A percentile compares a stretch with the other conserved stretches of the same genome.
Conservation (phyloP, 2,113 vertebrate genomes). For the Alethe castanea region DNA sequence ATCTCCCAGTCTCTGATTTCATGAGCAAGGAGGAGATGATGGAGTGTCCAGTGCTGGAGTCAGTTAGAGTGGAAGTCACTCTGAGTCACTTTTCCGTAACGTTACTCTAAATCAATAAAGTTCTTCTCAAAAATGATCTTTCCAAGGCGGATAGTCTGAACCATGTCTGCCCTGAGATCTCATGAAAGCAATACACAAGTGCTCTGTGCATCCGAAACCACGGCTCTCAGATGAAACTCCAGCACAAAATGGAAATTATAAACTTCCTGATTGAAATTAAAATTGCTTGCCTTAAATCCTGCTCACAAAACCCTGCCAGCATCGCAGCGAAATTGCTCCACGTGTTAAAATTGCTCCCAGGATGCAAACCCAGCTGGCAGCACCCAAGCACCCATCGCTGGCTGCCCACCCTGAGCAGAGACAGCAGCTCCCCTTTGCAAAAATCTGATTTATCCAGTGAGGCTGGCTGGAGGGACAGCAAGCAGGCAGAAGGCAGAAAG, state of each 20-base stretch:
- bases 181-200: accelerated
- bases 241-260: background rate
- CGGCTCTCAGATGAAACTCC: accelerated
- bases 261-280: background rate
- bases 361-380: background rate
- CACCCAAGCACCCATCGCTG: background rate
- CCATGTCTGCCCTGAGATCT: background rate
- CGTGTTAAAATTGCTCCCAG: accelerated
- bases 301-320: background rate
- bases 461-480: background rate
- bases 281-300: background rate
- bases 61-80: background rate
- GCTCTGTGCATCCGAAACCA: background rate
- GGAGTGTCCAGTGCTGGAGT: background rate
- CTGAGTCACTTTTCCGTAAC: background rate
- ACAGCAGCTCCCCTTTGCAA: background rate
- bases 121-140: background rate
- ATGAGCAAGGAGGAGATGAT: background rate
- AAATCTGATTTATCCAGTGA: background rate
- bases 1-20: background rate
- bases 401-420: background rate
- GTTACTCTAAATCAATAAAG: background rate
- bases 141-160: background rate
- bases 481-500: background rate
- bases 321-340: background rate